Percentiles rank a stretch among this genome's conserved stretches.
Evolutionary conservation across 2,113 vertebrate genomes (phyloP).

Genomic region (Proteles cristata): DNA sequence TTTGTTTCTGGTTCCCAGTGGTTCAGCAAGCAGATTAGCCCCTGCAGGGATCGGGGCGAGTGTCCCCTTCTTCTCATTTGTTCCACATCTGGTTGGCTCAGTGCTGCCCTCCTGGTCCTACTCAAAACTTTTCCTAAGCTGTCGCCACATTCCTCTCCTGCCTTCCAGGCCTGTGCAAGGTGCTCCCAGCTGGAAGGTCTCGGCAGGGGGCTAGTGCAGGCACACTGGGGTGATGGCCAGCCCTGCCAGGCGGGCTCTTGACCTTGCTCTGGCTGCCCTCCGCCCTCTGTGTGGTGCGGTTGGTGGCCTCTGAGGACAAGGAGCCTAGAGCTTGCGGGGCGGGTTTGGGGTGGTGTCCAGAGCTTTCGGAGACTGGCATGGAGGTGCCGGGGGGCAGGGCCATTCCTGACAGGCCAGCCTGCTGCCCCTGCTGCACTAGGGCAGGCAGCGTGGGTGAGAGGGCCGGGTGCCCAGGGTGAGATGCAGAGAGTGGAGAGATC

Average conservation of each 20-base stretch:
- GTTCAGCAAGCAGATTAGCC: background rate
- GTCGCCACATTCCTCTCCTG: accelerated
- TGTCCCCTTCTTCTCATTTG: background rate
- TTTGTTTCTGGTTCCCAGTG: background rate
- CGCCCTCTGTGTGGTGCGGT: background rate
- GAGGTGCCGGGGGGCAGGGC: background rate
- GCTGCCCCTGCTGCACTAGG: background rate
- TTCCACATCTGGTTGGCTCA: background rate
- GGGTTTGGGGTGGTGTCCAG: background rate
- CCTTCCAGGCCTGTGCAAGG: background rate
- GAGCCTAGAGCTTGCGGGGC: background rate
- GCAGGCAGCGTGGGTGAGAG: background rate
- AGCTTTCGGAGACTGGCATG: background rate
- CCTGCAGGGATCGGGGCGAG: background rate
- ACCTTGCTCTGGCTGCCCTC: background rate
- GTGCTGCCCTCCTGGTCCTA: background rate
- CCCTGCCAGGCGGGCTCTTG: background rate
- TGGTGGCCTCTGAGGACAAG: background rate
- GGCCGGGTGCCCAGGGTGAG: accelerated
- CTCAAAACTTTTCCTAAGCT: background rate
- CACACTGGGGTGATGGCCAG: background rate
- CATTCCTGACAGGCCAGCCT: no score
- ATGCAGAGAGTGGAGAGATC: background rate
- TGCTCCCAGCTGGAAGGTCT: background rate
- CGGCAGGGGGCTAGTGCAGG: background rate